Base-by-base conservation (phyloP, 2,888 invertebrate species). In the Plutella xylostella region DNA sequence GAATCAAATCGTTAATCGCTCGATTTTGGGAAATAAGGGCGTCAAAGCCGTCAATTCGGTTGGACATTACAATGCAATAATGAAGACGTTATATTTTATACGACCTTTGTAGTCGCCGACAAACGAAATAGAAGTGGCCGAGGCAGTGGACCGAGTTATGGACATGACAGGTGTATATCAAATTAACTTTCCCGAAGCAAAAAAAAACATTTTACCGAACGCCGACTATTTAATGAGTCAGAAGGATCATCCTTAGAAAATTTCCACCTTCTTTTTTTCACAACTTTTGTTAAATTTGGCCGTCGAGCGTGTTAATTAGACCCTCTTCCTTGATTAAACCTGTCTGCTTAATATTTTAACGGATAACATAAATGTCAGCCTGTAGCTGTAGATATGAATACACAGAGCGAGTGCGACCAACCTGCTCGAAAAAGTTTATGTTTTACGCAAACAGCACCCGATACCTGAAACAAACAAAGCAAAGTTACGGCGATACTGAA, bases 131-230 rank as follows among this genome's bases (percentile, higher is more conserved):
- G 65, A 63, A 60, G 58, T 60, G 58, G 57, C 15, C 12, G 63
- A 63, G 61, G 68, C 66, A 63, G 65, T 61, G 72, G 77, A 72
- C 65, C 58, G 72, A 80, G 76, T 82, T 82, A 82, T 75, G 80
- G 79, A 63, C 72, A 67, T 62, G 79, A 79, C 82, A 82, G 82
- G 82, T 83, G 82, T 73, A 78, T 74, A 72, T 63, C 66, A 74
- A 80, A 82, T 83, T 79, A 80, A 82, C 77, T 39, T 74, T 77
- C 72, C 77, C 76, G 73, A n/a, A n/a, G n/a, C 77, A 78, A 75
- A 79, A 75, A 73, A 68, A 68, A 68, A 57, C 71, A 74, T 80
- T 79, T 80, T 79, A 73, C 74, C 71, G 73, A 76, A 65, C 67
- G 66, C 68, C 67, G 71, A 68, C 74, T 63, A 59, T 67, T 76